A percentile compares a stretch with the other conserved stretches of the same genome.
Conservation (phyloP, 2,888 invertebrate species). For the Lamellibrachia columna region DNA sequence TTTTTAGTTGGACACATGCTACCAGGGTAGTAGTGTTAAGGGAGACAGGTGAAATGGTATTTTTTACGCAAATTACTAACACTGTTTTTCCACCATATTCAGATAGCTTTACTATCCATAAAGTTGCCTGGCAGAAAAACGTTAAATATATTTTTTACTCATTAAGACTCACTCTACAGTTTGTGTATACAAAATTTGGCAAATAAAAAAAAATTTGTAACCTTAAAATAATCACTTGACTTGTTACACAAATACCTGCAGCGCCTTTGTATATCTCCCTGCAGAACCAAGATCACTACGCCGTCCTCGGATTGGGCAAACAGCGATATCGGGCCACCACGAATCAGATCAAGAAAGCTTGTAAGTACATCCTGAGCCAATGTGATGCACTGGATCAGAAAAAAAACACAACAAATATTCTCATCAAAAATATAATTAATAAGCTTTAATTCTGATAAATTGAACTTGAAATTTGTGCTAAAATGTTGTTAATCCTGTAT, state of each 20-base stretch:
- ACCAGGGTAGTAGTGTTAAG: too few relatives aligned
- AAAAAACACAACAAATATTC: not conserved
- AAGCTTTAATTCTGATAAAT: not conserved
- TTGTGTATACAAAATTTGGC: not conserved
- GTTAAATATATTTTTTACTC: not conserved
- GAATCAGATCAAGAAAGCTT: constrained; percentile 92
- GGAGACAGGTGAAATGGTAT: not conserved
- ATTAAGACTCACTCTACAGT: not conserved
- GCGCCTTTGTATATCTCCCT: constrained; percentile 36
- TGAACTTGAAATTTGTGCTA: not conserved
- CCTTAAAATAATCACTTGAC: not conserved
- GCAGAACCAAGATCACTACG: constrained; percentile 93
- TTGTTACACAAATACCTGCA: not conserved
- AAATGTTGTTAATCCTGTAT: not conserved
- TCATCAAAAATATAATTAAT: not conserved
- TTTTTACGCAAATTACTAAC: not conserved
- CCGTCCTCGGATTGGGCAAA: constrained; percentile 88
- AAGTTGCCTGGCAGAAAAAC: too few relatives aligned
- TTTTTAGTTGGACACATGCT: too few relatives aligned
- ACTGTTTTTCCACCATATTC: not conserved
- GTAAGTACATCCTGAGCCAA: constrained; percentile 70
- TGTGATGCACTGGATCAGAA: not conserved
- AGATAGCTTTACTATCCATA: too few relatives aligned
- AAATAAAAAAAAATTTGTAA: not conserved
- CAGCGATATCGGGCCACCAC: constrained; percentile 86